phyloP scores from a whole-genome alignment of 2,113 vertebrate genomes.

The Candoia aspera region DNA sequence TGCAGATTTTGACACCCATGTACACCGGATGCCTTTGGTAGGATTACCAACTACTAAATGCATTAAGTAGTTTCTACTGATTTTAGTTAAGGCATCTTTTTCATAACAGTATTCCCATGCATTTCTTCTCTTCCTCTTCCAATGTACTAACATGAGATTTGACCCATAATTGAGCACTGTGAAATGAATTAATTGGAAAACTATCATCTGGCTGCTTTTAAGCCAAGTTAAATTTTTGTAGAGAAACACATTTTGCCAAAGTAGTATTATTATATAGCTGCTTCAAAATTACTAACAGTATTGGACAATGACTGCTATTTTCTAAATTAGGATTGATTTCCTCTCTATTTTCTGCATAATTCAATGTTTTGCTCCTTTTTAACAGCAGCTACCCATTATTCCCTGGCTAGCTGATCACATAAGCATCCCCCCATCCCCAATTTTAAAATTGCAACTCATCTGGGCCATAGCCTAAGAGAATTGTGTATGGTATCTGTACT shows the following conservation, averaged over 20 bases:
- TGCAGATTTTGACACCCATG: background rate
- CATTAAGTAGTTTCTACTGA: background rate
- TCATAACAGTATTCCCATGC: background rate
- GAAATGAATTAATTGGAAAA: background rate
- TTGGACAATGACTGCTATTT: too few relatives aligned
- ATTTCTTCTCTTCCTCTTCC: background rate
- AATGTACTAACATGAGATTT: background rate
- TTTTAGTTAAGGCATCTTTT: background rate
- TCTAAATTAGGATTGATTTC: background rate
- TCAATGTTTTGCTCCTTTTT: background rate
- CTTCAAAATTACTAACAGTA: background rate
- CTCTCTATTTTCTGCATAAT: background rate
- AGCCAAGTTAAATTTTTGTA: background rate
- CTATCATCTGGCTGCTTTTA: background rate
- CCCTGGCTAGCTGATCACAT: background rate
- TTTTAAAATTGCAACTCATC: background rate
- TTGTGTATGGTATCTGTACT: fast-evolving
- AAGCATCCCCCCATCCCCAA: background rate
- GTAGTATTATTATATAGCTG: background rate
- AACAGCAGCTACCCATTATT: background rate
- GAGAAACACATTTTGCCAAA: background rate
- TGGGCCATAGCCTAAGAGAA: too few relatives aligned
- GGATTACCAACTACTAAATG: background rate
- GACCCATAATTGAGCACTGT: background rate
- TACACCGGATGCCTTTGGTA: background rate